These are phyloP conservation scores for Scaptodrosophila latifasciaeformis DNA, from an alignment of 2,888 invertebrate genomes.

Conservation along the genomic window DNA sequence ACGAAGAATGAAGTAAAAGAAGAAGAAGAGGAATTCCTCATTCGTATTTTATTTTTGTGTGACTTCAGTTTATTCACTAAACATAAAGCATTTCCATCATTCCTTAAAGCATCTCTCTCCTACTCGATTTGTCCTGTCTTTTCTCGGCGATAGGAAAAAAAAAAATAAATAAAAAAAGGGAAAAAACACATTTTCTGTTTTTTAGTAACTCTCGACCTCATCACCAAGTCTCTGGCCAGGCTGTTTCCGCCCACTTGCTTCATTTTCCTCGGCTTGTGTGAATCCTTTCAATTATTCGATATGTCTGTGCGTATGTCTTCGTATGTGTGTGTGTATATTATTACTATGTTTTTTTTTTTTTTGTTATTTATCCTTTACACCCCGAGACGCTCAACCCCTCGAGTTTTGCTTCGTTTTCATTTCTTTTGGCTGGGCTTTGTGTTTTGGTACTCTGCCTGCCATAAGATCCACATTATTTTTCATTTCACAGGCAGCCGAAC, in stretches of 20 bases:
- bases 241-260: slow-evolving; percentile 11
- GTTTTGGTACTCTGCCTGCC: slow-evolving; percentile 1
- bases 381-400: slow-evolving; percentile 30
- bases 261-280: slow-evolving; percentile 42
- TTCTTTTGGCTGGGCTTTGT: slow-evolving; percentile 28
- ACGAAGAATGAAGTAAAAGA: no score
- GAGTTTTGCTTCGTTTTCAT: slow-evolving; percentile 50
- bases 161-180: background rate
- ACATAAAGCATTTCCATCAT: slow-evolving; percentile 57
- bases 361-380: slow-evolving; percentile 24
- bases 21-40: no score
- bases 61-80: no score
- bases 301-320: slow-evolving; percentile 29
- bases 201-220: background rate
- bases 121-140: background rate
- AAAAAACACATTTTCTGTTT: background rate
- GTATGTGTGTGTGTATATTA: background rate
- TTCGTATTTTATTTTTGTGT: no score
- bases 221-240: background rate
- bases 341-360: slow-evolving; percentile 14
- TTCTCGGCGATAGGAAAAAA: no score
- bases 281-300: slow-evolving; percentile 69
- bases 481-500: slow-evolving; percentile 26
- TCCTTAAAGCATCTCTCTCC: slow-evolving; percentile 45
- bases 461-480: slow-evolving; percentile 54